These are phyloP conservation scores for Sepioteuthis lessoniana DNA, from an alignment of 2,888 invertebrate species.

Conservation along the genomic window DNA sequence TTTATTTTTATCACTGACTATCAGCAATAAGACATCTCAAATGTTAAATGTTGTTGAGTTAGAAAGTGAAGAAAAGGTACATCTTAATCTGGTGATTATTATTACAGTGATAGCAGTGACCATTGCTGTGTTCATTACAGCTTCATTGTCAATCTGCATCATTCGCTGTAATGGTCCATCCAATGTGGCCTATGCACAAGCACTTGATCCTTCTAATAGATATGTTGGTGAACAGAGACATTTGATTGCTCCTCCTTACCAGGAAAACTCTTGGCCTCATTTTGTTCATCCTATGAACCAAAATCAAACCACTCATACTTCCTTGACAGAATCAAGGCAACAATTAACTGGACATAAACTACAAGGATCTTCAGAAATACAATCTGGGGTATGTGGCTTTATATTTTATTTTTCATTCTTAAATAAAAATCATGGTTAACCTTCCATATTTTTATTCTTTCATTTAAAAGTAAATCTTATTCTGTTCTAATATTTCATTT, in stretches of 20 bases:
- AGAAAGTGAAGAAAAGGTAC: background rate
- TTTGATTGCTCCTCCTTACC: background rate
- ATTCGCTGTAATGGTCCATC: constrained; percentile 20
- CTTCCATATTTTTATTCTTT: background rate
- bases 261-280: background rate
- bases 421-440: background rate
- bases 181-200: background rate
- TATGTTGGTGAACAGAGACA: background rate
- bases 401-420: background rate
- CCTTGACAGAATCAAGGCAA: background rate
- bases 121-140: constrained; percentile 14
- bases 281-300: background rate
- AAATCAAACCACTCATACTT: background rate
- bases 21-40: background rate
- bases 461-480: background rate
- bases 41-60: constrained; percentile 6
- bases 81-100: constrained; percentile 33
- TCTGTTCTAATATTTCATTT: background rate
- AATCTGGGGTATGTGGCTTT: background rate
- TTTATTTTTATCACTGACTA: background rate
- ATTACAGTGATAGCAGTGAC: constrained; percentile 13
- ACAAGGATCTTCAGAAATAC: background rate
- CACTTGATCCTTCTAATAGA: background rate
- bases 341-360: background rate
- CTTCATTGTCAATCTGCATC: constrained; percentile 11